Percentiles rank a stretch among this genome's conserved stretches.
These are phyloP conservation scores for Microplitis manilae DNA, from an alignment of 2,888 invertebrate genomes.

Conservation along the genomic window DNA sequence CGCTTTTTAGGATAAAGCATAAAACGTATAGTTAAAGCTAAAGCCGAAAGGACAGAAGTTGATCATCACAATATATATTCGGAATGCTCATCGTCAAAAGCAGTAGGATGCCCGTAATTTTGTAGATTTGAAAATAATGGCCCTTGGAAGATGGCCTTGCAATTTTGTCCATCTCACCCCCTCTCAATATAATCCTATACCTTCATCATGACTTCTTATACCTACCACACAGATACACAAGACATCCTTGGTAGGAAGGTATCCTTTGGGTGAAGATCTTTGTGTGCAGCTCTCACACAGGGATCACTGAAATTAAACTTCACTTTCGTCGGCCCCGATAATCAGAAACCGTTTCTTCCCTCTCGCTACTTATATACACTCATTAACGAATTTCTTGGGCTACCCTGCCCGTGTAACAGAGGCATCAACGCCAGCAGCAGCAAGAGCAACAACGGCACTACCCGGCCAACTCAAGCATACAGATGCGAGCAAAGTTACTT, in stretches of 20 bases:
- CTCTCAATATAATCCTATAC: slow-evolving; percentile 2
- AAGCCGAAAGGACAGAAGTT: slow-evolving; percentile 49
- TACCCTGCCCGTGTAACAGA: background rate
- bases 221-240: no score
- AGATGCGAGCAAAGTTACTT: slow-evolving; percentile 27
- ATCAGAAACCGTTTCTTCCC: slow-evolving; percentile 45
- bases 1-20: slow-evolving; percentile 43
- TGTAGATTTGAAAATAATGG: slow-evolving; percentile 64
- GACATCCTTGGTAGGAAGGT: background rate
- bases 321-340: slow-evolving; percentile 49
- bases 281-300: slow-evolving; percentile 17
- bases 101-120: slow-evolving; percentile 61
- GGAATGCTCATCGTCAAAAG: slow-evolving; percentile 36
- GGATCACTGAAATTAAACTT: slow-evolving; percentile 48
- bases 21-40: slow-evolving; percentile 44
- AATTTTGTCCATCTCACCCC: slow-evolving; percentile 43
- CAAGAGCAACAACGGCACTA: background rate
- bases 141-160: slow-evolving; percentile 54
- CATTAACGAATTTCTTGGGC: slow-evolving; percentile 45
- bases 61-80: slow-evolving; percentile 53
- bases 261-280: background rate
- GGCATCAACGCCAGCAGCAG: background rate
- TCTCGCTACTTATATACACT: slow-evolving; percentile 39
- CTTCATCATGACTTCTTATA: no score
- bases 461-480: slow-evolving; percentile 33